Conservation (phyloP, 2,113 vertebrate genomes). For the Lamprologus ornatipinnis region DNA sequence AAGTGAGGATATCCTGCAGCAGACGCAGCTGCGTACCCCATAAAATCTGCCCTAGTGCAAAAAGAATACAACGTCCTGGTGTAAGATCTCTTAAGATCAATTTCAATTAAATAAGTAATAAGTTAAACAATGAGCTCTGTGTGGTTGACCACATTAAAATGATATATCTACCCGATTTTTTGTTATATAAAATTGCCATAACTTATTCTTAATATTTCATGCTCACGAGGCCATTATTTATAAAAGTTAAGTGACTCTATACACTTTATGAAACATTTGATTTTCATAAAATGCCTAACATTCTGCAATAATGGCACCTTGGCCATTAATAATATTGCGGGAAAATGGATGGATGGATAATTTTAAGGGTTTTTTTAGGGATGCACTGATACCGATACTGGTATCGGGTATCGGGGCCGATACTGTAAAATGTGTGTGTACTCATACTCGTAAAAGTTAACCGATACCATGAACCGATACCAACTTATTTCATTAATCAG, state of each 20-base stretch:
- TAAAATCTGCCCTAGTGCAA: background rate
- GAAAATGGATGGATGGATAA: background rate
- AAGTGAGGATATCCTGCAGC: slow-evolving; percentile 38
- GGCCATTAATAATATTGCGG: background rate
- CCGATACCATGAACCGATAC: no score
- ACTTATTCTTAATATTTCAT: background rate
- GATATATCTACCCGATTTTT: accelerated
- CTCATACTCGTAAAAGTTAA: no score
- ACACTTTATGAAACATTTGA: accelerated
- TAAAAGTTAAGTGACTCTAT: accelerated
- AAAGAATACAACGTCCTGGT: background rate
- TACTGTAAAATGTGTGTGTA: no score
- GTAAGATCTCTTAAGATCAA: background rate
- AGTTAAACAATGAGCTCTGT: background rate
- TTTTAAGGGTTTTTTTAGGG: accelerated
- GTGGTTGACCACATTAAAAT: background rate
- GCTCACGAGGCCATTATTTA: background rate
- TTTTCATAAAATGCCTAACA: background rate
- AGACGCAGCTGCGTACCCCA: background rate
- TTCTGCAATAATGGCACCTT: background rate
- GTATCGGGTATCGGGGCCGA: no score
- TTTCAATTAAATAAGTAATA: accelerated
- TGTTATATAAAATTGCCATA: background rate
- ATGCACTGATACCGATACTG: no score
- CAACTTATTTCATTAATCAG: no score